Conservation (phyloP, 2,797 vertebrate genomes). For the Hippopotamyrus pictus region DNA sequence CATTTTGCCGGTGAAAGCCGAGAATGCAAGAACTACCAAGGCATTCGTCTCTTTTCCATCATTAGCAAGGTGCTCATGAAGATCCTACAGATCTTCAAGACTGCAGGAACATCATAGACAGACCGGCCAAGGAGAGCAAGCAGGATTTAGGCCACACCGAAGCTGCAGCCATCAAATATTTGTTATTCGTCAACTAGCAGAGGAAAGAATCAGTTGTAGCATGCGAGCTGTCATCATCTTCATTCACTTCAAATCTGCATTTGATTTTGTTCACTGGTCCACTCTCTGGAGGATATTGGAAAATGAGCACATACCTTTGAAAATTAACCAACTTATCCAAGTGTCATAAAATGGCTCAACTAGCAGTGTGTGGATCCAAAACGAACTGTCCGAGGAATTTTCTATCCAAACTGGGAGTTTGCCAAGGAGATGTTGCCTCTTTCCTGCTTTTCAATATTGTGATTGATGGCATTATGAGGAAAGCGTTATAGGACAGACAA, state of each 20-base stretch:
- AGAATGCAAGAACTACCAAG: neutral
- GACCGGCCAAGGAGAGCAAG: neutral
- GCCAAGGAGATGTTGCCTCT: neutral
- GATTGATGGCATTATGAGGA: neutral
- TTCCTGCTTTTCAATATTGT: neutral
- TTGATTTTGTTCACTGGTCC: too few relatives aligned
- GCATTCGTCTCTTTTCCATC: neutral
- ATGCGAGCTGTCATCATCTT: too few relatives aligned
- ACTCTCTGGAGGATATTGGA: neutral
- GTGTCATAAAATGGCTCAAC: neutral
- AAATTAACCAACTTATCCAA: neutral
- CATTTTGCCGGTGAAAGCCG: neutral
- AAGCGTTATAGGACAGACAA: neutral
- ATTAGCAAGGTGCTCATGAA: neutral
- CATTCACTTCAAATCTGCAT: too few relatives aligned
- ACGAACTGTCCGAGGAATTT: neutral
- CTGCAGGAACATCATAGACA: neutral
- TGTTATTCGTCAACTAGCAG: too few relatives aligned
- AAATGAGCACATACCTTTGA: neutral
- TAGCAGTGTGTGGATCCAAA: neutral
- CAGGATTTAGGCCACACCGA: too few relatives aligned
- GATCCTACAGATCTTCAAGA: neutral
- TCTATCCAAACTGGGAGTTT: neutral
- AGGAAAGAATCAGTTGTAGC: too few relatives aligned
- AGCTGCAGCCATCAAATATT: too few relatives aligned